Base-by-base conservation (phyloP, 1,140 invertebrate genomes). In the Rhizoglyphus robini region DNA sequence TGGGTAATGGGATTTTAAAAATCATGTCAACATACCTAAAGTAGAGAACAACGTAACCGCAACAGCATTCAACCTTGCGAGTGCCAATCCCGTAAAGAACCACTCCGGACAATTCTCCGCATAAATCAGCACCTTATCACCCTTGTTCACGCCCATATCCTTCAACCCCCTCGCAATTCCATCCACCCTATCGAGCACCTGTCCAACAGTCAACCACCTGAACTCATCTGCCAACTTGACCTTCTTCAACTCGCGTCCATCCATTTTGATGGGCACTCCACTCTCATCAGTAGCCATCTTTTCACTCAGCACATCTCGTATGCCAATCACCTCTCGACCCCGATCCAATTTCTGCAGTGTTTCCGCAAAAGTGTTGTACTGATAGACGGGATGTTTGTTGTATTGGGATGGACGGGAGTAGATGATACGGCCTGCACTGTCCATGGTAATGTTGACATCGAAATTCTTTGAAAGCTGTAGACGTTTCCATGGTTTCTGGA, bases 131-230 rank as follows among this genome's bases (percentile, higher is more conserved):
- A 78, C 68, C 38, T 75, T 75, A 58, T 73, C 69, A 23, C 71
- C 31, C 0, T 73, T 73, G 63, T 72, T 71, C 61, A 74, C 70
- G 13, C 76, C 77, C 27, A 78, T 62, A 27, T 46, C 46, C 4
- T 51, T n/a, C 20, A 72, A 34, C 4, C 69, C 71, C 3, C 46
- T 41, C 15, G 75, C 88, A 75, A 97, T 88, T 68, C 83, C 79
- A 0, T 81, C 76, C 3, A 90, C 84, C 71, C 86, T 75, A 1
- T 78, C 75, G 70, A 91, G 86, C 27, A 94, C 83, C 71, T 95
- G 86, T 23, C 78, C 77, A 75, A 84, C 96, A 5, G 85, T 86
- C 63, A 86, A 83, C 94, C 94, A 99, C 68, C 84, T 81, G 76
- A 98, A 99, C 11, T 48, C 18, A 3, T 48, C 31, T 25, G 8